phyloP scores from a whole-genome alignment of 2,797 vertebrate genomes.

The Kryptopterus vitreolus region DNA sequence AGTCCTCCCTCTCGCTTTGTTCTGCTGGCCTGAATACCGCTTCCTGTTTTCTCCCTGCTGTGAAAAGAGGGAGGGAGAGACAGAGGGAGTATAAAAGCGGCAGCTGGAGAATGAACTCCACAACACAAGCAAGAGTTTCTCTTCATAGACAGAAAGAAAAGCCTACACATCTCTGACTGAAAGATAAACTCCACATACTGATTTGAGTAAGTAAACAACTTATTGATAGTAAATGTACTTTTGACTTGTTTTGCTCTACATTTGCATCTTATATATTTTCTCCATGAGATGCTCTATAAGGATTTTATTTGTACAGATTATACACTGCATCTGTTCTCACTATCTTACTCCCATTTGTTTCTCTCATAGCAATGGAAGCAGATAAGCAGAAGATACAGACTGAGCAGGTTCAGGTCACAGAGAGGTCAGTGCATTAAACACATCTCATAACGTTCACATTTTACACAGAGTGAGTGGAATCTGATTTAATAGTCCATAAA shows the following conservation, averaged over 20 bases:
- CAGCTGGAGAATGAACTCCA: background rate
- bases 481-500: background rate
- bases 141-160: background rate
- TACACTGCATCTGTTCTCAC: conserved; percentile 5
- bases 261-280: background rate
- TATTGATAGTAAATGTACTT: background rate
- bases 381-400: conserved; percentile 52
- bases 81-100: conserved; percentile 36
- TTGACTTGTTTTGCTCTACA: background rate
- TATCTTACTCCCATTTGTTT: background rate
- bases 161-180: background rate
- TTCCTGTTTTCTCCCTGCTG: conserved; percentile 67
- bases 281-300: background rate
- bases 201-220: conserved; percentile 25
- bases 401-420: conserved; percentile 49
- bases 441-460: background rate
- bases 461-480: background rate
- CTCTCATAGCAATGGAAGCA: conserved; percentile 61
- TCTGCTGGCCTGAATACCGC: conserved; percentile 23
- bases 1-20: conserved; percentile 32
- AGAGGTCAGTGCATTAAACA: conserved; percentile 58
- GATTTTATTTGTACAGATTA: background rate
- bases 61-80: conserved; percentile 1
- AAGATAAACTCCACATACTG: background rate
- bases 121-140: conserved; percentile 16